Evolutionary conservation across 2,113 vertebrate species (phyloP).

Genomic region (Ibidorhyncha struthersii): DNA sequence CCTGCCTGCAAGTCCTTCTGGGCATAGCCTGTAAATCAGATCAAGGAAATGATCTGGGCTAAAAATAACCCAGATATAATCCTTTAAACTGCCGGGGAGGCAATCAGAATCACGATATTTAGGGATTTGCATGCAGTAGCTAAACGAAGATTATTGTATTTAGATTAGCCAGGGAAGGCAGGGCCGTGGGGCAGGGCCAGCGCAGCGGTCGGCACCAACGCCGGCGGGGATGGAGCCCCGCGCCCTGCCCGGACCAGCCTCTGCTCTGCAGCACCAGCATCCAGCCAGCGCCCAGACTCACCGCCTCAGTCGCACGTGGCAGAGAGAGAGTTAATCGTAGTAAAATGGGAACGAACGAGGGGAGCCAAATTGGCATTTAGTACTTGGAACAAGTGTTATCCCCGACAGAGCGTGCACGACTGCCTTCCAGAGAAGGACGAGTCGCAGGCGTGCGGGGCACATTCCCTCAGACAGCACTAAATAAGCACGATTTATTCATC

Average conservation of each 20-base stretch:
- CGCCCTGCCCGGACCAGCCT: neutral
- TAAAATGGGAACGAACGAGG: neutral
- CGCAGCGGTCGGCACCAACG: rapidly evolving
- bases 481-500: neutral
- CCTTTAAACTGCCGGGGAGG: slow-evolving; percentile 50
- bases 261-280: neutral
- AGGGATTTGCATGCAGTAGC: slow-evolving; percentile 51
- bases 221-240: neutral
- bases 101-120: slow-evolving; percentile 51
- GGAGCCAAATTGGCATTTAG: slow-evolving; percentile 41
- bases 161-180: neutral
- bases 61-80: slow-evolving; percentile 58
- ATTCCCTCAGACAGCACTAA: neutral
- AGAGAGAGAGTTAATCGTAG: neutral
- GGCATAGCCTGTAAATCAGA: slow-evolving; percentile 21
- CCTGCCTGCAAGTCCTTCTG: neutral
- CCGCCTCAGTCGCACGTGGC: rapidly evolving
- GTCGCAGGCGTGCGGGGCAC: neutral
- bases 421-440: neutral
- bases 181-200: neutral
- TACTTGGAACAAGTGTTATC: slow-evolving; percentile 7
- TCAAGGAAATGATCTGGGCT: slow-evolving; percentile 48
- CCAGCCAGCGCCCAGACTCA: neutral
- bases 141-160: neutral
- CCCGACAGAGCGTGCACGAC: neutral